phyloP scores from a whole-genome alignment of 2,888 invertebrate species.

The Empis stercorea region DNA sequence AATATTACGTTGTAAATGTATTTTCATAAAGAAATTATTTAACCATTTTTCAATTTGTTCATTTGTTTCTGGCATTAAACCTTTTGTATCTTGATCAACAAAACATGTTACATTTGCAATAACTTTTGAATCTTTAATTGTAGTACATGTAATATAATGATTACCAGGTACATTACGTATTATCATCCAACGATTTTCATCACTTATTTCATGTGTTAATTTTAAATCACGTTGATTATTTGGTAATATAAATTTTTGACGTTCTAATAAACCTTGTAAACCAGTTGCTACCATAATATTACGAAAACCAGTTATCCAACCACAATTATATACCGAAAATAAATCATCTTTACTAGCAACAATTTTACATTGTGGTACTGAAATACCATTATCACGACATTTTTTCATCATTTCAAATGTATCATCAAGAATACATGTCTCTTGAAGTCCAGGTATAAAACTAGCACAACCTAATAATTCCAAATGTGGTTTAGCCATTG shows the following conservation, averaged over 20 bases:
- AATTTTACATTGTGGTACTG: conserved; percentile 54
- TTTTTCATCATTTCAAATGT: conserved; percentile 59
- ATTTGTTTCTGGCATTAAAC: conserved; percentile 53
- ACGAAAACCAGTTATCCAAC: conserved; percentile 30
- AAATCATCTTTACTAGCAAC: conserved; percentile 57
- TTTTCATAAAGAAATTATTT: conserved; percentile 52
- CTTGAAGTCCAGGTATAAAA: conserved; percentile 63
- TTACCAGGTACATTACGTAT: conserved; percentile 63
- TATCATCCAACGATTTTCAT: conserved; percentile 64
- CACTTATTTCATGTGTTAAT: conserved; percentile 57
- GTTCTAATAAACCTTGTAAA: conserved; percentile 58
- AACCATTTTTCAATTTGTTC: conserved; percentile 61
- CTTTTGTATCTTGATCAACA: conserved; percentile 51
- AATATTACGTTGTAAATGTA: conserved; percentile 51
- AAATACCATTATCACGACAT: conserved; percentile 52
- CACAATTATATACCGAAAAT: conserved; percentile 52
- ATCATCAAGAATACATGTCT: conserved; percentile 65
- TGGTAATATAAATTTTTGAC: conserved; percentile 56
- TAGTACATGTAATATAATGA: conserved; percentile 69
- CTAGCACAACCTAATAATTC: conserved; percentile 70
- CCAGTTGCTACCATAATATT: conserved; percentile 63
- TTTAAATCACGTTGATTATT: conserved; percentile 49
- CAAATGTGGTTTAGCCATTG: conserved; percentile 66
- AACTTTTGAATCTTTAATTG: conserved; percentile 62
- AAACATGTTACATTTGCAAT: conserved; percentile 71